Percentiles rank a stretch among this genome's conserved stretches.
Evolutionary conservation across 2,888 invertebrate genomes (phyloP).

Genomic region (Macrophya annulata): DNA sequence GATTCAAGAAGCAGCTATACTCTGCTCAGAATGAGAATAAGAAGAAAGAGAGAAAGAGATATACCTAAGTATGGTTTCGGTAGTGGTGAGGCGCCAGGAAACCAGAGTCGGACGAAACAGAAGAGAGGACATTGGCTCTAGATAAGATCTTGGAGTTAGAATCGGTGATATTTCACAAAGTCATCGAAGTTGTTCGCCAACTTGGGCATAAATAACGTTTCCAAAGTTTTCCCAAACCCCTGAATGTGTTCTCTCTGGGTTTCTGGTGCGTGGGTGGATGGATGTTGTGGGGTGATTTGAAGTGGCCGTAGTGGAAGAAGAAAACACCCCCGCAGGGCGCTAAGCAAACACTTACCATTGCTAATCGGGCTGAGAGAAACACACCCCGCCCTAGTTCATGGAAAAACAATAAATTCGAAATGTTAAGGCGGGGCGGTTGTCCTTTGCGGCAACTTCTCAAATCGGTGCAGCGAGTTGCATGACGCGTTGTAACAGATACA

Average conservation of each 20-base stretch:
- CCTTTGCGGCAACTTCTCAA: slow-evolving; percentile 26
- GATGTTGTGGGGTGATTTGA: slow-evolving; percentile 56
- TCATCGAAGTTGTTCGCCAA: slow-evolving; percentile 77
- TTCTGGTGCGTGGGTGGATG: background rate
- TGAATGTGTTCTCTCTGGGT: background rate
- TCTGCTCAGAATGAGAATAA: background rate
- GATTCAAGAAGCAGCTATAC: slow-evolving; percentile 14
- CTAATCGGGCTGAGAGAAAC: slow-evolving; percentile 64
- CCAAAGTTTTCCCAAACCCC: slow-evolving; percentile 29
- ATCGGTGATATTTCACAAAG: slow-evolving; percentile 77
- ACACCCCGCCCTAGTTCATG: slow-evolving; percentile 59
- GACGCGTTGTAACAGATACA: slow-evolving; percentile 11
- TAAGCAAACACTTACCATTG: slow-evolving; percentile 71
- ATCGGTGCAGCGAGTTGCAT: background rate
- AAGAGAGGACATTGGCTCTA: slow-evolving; percentile 52
- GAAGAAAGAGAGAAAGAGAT: slow-evolving; percentile 64
- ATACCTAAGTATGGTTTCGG: slow-evolving; percentile 67
- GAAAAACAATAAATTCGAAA: slow-evolving; percentile 66
- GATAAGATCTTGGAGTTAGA: slow-evolving; percentile 75
- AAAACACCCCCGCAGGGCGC: slow-evolving; percentile 64
- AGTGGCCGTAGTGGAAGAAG: slow-evolving; percentile 51
- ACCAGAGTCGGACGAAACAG: slow-evolving; percentile 50
- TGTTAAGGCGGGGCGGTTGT: slow-evolving; percentile 36
- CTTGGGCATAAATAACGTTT: slow-evolving; percentile 76
- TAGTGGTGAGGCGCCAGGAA: slow-evolving; percentile 62